Percentiles rank a stretch among this genome's conserved stretches.
These are phyloP conservation scores for Bilobella aurantiaca DNA, from an alignment of 1,140 invertebrate genomes.

Conservation along the genomic window DNA sequence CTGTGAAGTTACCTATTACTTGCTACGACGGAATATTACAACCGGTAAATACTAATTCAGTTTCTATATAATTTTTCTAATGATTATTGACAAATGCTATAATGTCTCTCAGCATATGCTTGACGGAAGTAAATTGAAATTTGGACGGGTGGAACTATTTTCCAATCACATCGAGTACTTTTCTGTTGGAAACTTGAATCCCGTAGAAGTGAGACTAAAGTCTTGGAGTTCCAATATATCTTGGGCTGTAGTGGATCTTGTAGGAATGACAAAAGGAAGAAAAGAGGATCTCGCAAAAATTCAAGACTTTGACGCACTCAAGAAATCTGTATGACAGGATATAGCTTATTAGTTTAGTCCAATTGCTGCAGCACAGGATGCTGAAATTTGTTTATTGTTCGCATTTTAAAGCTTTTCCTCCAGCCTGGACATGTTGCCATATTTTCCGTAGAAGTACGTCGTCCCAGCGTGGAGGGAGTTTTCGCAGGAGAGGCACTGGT, in stretches of 20 bases:
- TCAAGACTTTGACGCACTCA: slow-evolving; percentile 31
- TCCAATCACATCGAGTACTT: slow-evolving; percentile 57
- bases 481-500: slow-evolving; percentile 52
- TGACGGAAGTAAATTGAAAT: slow-evolving; percentile 54
- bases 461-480: slow-evolving; percentile 56
- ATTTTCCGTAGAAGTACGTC: slow-evolving; percentile 59
- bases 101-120: slow-evolving; percentile 29
- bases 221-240: slow-evolving; percentile 58
- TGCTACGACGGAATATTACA: slow-evolving; percentile 34
- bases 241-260: slow-evolving; percentile 54
- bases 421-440: slow-evolving; percentile 59
- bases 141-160: slow-evolving; percentile 61
- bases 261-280: slow-evolving; percentile 54
- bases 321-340: slow-evolving; percentile 30
- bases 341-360: slow-evolving; percentile 2
- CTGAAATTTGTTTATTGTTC: not conserved
- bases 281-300: slow-evolving; percentile 33
- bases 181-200: slow-evolving; percentile 64
- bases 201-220: slow-evolving; percentile 55
- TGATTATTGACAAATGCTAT: slow-evolving; percentile 6
- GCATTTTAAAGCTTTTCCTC: slow-evolving; percentile 45
- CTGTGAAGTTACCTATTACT: slow-evolving; percentile 27
- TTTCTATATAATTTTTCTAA: slow-evolving; percentile 8
- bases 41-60: slow-evolving; percentile 22
- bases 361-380: not conserved